Percentiles rank a stretch among this genome's conserved stretches.
Evolutionary conservation across 1,140 invertebrate genomes (phyloP).

Genomic region (Polyergus mexicanus): DNA sequence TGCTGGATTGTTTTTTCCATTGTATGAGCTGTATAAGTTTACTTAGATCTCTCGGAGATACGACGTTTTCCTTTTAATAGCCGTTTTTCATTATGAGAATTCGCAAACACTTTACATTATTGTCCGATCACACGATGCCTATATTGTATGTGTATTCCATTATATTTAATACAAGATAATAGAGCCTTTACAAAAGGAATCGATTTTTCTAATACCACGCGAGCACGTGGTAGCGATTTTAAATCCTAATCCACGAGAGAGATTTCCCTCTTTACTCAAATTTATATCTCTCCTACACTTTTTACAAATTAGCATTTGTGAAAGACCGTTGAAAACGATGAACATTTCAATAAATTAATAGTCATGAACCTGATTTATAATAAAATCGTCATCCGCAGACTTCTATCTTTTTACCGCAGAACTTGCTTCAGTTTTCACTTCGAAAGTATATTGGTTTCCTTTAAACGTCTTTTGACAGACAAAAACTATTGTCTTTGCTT

Average conservation of each 20-base stretch:
- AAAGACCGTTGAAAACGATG: neutral
- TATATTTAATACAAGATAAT: no score
- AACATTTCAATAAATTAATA: neutral
- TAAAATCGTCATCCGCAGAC: neutral
- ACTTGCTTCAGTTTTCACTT: neutral
- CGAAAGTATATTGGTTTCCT: neutral
- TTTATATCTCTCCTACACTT: neutral
- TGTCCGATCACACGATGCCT: no score
- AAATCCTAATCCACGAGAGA: conserved; percentile 1
- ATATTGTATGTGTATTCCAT: no score
- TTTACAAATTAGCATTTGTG: conserved; percentile 27
- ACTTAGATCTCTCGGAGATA: no score
- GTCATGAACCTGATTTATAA: neutral
- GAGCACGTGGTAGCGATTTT: neutral
- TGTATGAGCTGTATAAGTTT: no score
- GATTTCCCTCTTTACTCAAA: neutral
- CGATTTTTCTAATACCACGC: conserved; percentile 1
- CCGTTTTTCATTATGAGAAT: no score
- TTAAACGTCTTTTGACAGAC: no score
- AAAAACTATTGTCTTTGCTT: neutral
- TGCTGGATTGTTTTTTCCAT: no score
- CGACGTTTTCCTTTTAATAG: no score
- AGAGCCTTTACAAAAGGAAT: neutral
- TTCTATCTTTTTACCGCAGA: conserved; percentile 10
- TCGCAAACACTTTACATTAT: no score